phyloP scores from a whole-genome alignment of 2,888 invertebrate genomes.

The Sphaerophoria taeniata region DNA sequence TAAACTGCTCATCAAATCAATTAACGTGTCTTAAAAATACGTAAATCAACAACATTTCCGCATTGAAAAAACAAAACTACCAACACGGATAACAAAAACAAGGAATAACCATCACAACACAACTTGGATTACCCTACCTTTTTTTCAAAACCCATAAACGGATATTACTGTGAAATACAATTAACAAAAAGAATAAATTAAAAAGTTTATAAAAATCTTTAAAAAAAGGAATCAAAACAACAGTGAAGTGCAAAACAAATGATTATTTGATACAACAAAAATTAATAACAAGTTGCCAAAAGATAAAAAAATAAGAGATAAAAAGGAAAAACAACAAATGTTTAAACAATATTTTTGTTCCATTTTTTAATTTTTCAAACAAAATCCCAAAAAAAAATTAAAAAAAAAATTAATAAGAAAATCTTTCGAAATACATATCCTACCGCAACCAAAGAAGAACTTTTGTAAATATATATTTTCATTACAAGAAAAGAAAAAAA shows the following conservation, averaged over 20 bases:
- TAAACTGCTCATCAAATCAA: slow-evolving; percentile 52
- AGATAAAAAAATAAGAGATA: slow-evolving; percentile 59
- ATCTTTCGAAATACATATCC: slow-evolving; percentile 34
- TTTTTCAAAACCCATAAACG: slow-evolving; percentile 36
- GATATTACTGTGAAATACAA: slow-evolving; percentile 57
- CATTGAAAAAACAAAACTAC: slow-evolving; percentile 70
- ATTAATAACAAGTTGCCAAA: slow-evolving; percentile 41
- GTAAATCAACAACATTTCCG: slow-evolving; percentile 46
- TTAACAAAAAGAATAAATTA: slow-evolving; percentile 41
- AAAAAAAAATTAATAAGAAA: slow-evolving; percentile 27
- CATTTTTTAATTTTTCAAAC: slow-evolving; percentile 31
- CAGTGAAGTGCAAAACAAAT: slow-evolving; percentile 74
- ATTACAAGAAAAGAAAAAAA: slow-evolving; percentile 49
- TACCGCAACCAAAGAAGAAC: slow-evolving; percentile 74
- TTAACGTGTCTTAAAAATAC: slow-evolving; percentile 57
- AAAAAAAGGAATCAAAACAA: slow-evolving; percentile 60
- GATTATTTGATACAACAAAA: slow-evolving; percentile 63
- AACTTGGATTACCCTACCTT: slow-evolving; percentile 61
- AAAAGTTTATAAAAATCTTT: slow-evolving; percentile 49
- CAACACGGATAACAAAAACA: slow-evolving; percentile 77
- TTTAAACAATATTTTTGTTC: slow-evolving; percentile 70
- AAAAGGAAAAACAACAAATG: slow-evolving; percentile 76
- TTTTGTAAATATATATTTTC: slow-evolving; percentile 73
- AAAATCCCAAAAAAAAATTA: slow-evolving; percentile 3
- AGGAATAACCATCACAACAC: slow-evolving; percentile 76